Base-by-base conservation (phyloP, 2,797 vertebrate genomes). In the Rhodeus uyekii region DNA sequence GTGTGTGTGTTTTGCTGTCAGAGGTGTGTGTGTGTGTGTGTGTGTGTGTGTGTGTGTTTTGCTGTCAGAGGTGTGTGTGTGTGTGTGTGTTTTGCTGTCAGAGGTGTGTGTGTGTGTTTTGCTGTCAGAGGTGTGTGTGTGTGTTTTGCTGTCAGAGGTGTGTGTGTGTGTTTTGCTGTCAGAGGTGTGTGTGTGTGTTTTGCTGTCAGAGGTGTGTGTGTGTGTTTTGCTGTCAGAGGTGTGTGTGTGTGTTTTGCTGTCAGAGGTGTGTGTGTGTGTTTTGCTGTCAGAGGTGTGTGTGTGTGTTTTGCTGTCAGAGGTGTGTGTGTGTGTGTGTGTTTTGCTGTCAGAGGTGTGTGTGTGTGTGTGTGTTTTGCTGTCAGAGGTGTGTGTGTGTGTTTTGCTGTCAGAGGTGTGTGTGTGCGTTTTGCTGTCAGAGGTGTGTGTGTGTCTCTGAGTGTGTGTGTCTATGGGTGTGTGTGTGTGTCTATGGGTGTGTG, bases 401-500 rank as follows among this genome's bases (percentile, higher is more conserved):
- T n/a, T n/a, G n/a, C n/a, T n/a, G n/a, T n/a, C n/a, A n/a, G n/a
- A n/a, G 75, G 38, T 60, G 63, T 58, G 48, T 58, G 36, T 29
- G 69, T 63, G 60, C 53, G 67, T 64, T n/a, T n/a, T n/a, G n/a
- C n/a, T n/a, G n/a, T n/a, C n/a, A n/a, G n/a, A n/a, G 75, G 38
- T 60, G 63, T 58, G 48, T 58, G 36, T 29, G 69, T 63, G 60
- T 63, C 58, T 64, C 69, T 93, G 84, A 34, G 27, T 18, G 73
- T 38, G 39, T 29, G 50, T 29, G 38, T 60, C n/a, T n/a, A n/a
- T n/a, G n/a, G n/a, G 63, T 58, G 48, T 58, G 36, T 29, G 69
- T 63, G 60, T 63, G 67, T 64, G 75, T n/a, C n/a, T n/a, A 90
- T 93, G 84, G 24, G 27, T 18, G 73, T 38, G 39, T 29, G 50